These are phyloP conservation scores for Naja naja DNA, from an alignment of 2,113 vertebrate genomes.

Conservation along the genomic window DNA sequence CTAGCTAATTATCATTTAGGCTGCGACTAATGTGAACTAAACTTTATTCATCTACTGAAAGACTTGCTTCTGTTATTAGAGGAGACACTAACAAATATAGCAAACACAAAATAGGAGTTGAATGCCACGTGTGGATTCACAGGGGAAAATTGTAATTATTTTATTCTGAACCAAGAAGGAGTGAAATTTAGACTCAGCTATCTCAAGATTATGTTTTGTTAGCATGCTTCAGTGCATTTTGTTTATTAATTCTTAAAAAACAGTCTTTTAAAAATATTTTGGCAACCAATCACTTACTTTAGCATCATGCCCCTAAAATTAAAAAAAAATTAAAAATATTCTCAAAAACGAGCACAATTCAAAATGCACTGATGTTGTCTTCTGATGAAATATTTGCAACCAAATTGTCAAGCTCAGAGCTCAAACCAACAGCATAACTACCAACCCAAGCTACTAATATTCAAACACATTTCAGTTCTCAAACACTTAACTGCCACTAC, in stretches of 20 bases:
- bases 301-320: background rate
- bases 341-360: background rate
- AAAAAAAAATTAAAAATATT: background rate
- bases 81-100: background rate
- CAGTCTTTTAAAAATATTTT: background rate
- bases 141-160: background rate
- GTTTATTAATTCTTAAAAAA: background rate
- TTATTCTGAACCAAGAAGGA: background rate
- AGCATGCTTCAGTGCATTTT: background rate
- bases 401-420: too few relatives aligned
- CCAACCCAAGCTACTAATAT: too few relatives aligned
- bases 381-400: too few relatives aligned
- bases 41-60: conserved; percentile 8
- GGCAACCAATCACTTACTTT: background rate
- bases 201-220: background rate
- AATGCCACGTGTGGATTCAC: background rate
- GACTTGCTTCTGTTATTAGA: conserved; percentile 8
- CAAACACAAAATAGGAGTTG: background rate
- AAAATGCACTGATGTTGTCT: too few relatives aligned
- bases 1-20: conserved; percentile 35
- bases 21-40: conserved; percentile 36
- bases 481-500: background rate
- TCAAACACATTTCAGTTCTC: too few relatives aligned
- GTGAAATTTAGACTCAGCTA: background rate
- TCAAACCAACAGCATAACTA: too few relatives aligned